Percentiles rank a stretch among this genome's conserved stretches.
These are phyloP conservation scores for Empidonax alnorum DNA, from an alignment of 2,113 vertebrate genomes.

Conservation along the genomic window DNA sequence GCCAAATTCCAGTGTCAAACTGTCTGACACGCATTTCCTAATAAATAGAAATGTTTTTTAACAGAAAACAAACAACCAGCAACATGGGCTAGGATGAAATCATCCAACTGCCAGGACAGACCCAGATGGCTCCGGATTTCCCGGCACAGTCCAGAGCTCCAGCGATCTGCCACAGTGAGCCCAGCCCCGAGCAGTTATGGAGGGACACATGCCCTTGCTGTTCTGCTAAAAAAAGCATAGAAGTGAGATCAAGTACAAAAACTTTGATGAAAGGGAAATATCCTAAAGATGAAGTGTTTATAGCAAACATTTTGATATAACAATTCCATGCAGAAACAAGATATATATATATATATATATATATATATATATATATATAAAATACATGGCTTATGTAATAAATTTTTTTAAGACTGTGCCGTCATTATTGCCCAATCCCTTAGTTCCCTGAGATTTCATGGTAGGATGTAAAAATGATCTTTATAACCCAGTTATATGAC, in stretches of 20 bases:
- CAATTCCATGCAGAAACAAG: neutral
- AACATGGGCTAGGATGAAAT: neutral
- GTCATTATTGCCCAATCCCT: neutral
- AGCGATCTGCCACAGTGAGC: neutral
- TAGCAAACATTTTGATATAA: neutral
- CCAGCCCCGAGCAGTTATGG: neutral
- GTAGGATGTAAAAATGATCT: neutral
- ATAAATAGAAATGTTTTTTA: slow-evolving; percentile 34
- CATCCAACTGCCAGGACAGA: neutral
- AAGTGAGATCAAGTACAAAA: neutral
- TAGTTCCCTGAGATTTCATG: neutral
- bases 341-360: no score
- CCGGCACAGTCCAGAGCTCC: neutral
- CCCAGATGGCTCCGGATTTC: slow-evolving; percentile 26
- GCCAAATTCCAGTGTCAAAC: slow-evolving; percentile 41
- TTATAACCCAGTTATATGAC: neutral
- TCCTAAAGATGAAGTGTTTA: neutral
- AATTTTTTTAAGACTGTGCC: neutral
- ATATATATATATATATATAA: no score
- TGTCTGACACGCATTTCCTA: neutral
- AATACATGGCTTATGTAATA: neutral
- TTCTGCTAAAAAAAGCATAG: neutral
- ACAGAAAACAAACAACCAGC: slow-evolving; percentile 4
- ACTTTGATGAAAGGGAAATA: neutral
- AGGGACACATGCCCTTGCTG: neutral